A percentile compares a stretch with the other conserved stretches of the same genome.
These are phyloP conservation scores for Tolypeutes matacus DNA, from an alignment of 2,797 vertebrate genomes.

Conservation along the genomic window DNA sequence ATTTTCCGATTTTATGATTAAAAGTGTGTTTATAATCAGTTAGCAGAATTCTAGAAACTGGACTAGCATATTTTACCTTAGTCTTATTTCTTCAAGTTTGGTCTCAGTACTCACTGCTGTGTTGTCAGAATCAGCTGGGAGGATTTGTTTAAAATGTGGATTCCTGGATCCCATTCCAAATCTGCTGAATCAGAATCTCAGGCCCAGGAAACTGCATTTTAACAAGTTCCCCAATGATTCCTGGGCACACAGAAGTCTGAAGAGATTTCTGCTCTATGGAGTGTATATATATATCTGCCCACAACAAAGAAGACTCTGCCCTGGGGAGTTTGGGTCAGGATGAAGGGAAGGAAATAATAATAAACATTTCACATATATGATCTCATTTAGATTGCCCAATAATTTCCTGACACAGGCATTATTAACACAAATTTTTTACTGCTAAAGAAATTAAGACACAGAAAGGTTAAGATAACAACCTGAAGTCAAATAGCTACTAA, in stretches of 20 bases:
- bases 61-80: background rate
- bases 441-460: background rate
- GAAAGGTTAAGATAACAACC: background rate
- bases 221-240: background rate
- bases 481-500: background rate
- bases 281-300: accelerated
- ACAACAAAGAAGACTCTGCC: background rate
- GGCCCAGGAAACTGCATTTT: background rate
- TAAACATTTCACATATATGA: background rate
- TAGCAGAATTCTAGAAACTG: background rate
- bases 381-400: background rate
- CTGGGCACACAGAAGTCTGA: background rate
- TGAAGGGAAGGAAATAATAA: background rate
- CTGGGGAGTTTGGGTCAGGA: background rate
- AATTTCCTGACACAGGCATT: background rate
- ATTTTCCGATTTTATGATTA: slow-evolving; percentile 20
- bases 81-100: background rate
- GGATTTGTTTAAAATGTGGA: background rate
- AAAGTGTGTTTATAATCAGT: background rate
- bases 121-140: background rate
- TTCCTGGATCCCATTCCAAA: background rate
- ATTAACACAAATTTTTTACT: background rate
- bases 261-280: background rate
- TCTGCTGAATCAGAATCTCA: background rate
- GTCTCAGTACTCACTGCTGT: background rate